These are phyloP conservation scores for Pangasius krempfi DNA, from an alignment of 2,797 vertebrate species.

Conservation along the genomic window DNA sequence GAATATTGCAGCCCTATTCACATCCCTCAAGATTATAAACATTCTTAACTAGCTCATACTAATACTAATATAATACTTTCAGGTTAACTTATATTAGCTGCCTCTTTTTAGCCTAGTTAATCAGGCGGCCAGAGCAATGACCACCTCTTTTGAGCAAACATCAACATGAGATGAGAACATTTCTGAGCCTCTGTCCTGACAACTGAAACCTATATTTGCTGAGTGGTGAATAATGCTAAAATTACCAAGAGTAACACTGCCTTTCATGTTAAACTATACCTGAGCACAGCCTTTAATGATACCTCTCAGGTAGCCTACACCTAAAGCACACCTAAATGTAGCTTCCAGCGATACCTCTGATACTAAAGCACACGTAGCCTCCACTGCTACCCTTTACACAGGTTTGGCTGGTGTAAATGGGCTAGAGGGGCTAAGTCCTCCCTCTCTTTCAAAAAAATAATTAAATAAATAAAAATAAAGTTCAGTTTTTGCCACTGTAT, in stretches of 20 bases:
- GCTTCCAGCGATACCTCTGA: background rate
- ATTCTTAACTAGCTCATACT: background rate
- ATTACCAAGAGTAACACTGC: constrained; percentile 25
- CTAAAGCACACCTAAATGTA: constrained; percentile 1
- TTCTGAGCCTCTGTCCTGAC: background rate
- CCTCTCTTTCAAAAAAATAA: background rate
- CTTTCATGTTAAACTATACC: constrained; percentile 28
- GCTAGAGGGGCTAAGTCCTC: background rate
- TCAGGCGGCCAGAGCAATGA: background rate
- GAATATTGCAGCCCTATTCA: background rate
- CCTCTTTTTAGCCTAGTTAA: background rate
- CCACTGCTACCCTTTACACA: background rate
- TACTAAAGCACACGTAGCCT: background rate
- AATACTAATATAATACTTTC: background rate
- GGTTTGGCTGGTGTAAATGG: background rate
- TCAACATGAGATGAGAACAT: background rate
- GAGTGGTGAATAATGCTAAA: constrained; percentile 4
- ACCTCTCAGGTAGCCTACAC: constrained; percentile 26
- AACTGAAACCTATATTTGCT: constrained; percentile 36
- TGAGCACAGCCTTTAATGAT: constrained; percentile 24
- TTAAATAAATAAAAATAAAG: background rate
- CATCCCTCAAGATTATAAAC: background rate
- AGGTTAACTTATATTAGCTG: background rate
- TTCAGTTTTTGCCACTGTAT: background rate
- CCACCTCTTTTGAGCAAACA: background rate